These are phyloP conservation scores for Agrotis puta DNA, from an alignment of 2,888 invertebrate species.

Conservation along the genomic window DNA sequence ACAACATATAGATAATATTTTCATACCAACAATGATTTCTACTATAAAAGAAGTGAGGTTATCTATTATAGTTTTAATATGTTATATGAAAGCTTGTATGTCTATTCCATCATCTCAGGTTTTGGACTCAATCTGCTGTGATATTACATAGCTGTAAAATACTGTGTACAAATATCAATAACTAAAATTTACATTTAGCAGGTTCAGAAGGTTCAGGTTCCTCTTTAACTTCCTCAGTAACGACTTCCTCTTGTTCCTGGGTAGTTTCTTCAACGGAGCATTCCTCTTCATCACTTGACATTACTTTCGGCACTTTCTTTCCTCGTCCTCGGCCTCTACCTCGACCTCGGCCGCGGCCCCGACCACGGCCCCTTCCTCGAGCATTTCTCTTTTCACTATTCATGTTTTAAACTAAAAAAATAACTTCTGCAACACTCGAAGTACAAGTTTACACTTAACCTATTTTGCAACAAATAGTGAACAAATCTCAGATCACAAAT, in stretches of 20 bases:
- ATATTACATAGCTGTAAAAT: background rate
- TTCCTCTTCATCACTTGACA: slow-evolving; percentile 92
- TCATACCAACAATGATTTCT: background rate
- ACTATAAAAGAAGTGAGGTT: slow-evolving; percentile 35
- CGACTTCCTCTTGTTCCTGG: slow-evolving; percentile 89
- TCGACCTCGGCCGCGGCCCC: slow-evolving; percentile 94
- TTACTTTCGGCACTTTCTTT: slow-evolving; percentile 94
- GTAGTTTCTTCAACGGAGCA: slow-evolving; percentile 87
- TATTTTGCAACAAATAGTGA: slow-evolving; percentile 31
- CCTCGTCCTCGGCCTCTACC: slow-evolving; percentile 93
- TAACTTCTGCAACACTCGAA: slow-evolving; percentile 47
- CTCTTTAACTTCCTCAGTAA: slow-evolving; percentile 84
- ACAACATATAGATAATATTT: background rate
- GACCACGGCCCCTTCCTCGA: slow-evolving; percentile 94
- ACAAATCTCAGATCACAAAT: slow-evolving; percentile 11
- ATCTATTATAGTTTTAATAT: background rate
- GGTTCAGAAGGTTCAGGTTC: slow-evolving; percentile 88
- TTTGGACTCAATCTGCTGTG: too few species aligned
- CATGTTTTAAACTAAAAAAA: slow-evolving; percentile 71
- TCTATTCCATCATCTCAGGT: background rate
- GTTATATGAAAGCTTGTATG: background rate
- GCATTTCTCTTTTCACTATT: slow-evolving; percentile 92
- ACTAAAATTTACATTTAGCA: slow-evolving; percentile 85
- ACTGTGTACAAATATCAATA: background rate
- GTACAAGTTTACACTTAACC: slow-evolving; percentile 55